These are phyloP conservation scores for Theristicus caerulescens DNA, from an alignment of 2,113 vertebrate species.

Conservation along the genomic window DNA sequence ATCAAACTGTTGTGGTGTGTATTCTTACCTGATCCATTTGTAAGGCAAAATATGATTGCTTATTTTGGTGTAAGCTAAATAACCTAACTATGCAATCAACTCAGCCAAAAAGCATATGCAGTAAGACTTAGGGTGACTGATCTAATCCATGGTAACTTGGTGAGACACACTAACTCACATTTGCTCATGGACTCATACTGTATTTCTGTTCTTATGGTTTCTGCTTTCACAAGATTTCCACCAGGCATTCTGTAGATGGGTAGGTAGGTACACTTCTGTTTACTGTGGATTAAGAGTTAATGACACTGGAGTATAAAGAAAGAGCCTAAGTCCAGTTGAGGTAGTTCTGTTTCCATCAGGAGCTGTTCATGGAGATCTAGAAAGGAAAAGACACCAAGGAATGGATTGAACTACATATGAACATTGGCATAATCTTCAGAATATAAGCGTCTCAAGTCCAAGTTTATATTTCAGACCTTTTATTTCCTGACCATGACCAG, in stretches of 20 bases:
- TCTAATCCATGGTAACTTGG: background rate
- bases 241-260: background rate
- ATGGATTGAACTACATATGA: background rate
- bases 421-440: background rate
- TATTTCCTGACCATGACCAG: background rate
- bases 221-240: background rate
- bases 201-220: background rate
- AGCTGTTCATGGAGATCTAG: background rate
- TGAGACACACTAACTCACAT: background rate
- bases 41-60: background rate
- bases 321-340: background rate
- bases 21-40: background rate
- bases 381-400: background rate
- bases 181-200: background rate
- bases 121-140: background rate
- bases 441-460: background rate
- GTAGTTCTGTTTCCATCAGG: background rate
- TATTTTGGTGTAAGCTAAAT: background rate
- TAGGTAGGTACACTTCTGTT: background rate
- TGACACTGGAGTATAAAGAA: background rate
- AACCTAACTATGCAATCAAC: background rate
- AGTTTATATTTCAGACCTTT: background rate
- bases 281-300: background rate
- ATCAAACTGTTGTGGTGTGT: background rate
- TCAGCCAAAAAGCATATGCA: background rate